These are phyloP conservation scores for Hucho hucho DNA, from an alignment of 2,113 vertebrate genomes.

Conservation along the genomic window DNA sequence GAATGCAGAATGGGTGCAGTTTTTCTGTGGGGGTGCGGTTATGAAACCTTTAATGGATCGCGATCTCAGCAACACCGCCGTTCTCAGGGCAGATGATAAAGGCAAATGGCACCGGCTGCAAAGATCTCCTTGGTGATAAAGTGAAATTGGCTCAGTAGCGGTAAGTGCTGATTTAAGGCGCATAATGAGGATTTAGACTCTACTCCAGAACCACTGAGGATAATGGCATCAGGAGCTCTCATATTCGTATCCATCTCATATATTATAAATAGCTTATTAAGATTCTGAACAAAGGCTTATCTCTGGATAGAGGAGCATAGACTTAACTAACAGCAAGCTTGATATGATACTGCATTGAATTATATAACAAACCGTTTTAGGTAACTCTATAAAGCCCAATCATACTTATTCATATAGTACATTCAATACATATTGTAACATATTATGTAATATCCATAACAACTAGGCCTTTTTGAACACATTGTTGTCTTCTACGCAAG, in stretches of 20 bases:
- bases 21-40: conserved; percentile 35
- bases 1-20: conserved; percentile 37
- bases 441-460: neutral
- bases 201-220: conserved; percentile 43
- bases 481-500: too few relatives aligned
- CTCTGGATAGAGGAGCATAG: conserved; percentile 31
- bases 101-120: conserved; percentile 41
- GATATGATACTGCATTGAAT: conserved; percentile 1
- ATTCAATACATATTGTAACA: neutral
- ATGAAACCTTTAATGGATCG: conserved; percentile 14
- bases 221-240: conserved; percentile 54
- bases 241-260: conserved; percentile 53
- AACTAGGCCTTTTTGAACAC: neutral
- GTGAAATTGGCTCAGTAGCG: conserved; percentile 36
- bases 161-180: conserved; percentile 42
- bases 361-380: neutral
- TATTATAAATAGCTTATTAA: conserved; percentile 13
- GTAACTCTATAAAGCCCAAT: neutral
- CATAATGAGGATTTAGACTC: conserved; percentile 53
- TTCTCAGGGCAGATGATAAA: conserved; percentile 34
- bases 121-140: conserved; percentile 54
- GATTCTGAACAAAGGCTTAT: conserved; percentile 27
- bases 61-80: neutral
- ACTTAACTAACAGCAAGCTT: conserved; percentile 30
- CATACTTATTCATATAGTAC: neutral